These are phyloP conservation scores for Megalops cyprinoides DNA, from an alignment of 2,797 vertebrate species.

Conservation along the genomic window DNA sequence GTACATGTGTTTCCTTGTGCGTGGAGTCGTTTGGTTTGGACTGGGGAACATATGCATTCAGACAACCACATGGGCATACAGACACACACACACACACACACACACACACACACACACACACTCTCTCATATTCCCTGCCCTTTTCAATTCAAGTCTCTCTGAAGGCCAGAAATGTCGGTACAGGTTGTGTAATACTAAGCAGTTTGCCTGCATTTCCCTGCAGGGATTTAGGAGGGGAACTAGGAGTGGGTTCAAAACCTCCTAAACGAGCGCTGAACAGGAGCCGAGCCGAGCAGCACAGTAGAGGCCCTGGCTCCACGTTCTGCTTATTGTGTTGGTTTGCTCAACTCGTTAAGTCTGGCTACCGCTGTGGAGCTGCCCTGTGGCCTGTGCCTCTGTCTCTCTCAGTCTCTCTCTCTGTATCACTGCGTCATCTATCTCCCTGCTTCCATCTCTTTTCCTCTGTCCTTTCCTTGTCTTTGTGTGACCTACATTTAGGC, in stretches of 20 bases:
- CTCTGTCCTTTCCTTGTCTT: constrained; percentile 14
- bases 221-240: constrained; percentile 43
- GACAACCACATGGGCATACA: not conserved
- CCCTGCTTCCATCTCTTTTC: constrained; percentile 3
- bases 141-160: no score
- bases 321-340: not conserved
- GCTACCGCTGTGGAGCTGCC: not conserved
- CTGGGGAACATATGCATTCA: not conserved
- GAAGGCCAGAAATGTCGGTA: constrained; percentile 13
- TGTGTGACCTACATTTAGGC: constrained; percentile 60
- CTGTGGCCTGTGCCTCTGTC: not conserved
- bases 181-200: constrained; percentile 42
- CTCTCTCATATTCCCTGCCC: no score
- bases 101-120: not conserved
- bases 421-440: constrained; percentile 9
- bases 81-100: constrained; percentile 10
- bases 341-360: constrained; percentile 5
- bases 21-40: not conserved
- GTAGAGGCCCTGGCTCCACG: not conserved
- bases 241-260: constrained; percentile 26
- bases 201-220: constrained; percentile 43
- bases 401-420: not conserved
- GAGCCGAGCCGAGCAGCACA: not conserved
- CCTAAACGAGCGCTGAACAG: constrained; percentile 35
- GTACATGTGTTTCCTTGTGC: not conserved